These are phyloP conservation scores for Zaprionus obscuricornis DNA, from an alignment of 2,888 invertebrate species.

Conservation along the genomic window DNA sequence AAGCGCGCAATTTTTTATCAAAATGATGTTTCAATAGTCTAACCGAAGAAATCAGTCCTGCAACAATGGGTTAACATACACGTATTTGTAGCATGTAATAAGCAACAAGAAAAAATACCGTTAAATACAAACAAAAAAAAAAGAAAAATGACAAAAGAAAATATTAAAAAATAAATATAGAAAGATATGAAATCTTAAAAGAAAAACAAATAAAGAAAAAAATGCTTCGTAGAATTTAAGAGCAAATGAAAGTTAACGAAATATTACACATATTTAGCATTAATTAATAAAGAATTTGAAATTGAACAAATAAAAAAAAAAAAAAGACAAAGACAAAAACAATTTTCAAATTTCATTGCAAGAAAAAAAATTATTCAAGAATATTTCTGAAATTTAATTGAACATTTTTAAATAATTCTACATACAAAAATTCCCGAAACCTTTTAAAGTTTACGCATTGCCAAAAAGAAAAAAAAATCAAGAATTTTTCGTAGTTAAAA, in stretches of 20 bases:
- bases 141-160: conserved; percentile 26
- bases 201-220: background rate
- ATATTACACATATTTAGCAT: conserved; percentile 66
- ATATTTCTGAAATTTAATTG: no score
- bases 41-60: conserved; percentile 66
- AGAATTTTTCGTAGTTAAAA: conserved; percentile 17
- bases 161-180: conserved; percentile 23
- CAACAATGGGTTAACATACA: conserved; percentile 76
- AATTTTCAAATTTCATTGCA: conserved; percentile 1
- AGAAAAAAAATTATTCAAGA: background rate
- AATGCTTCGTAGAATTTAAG: conserved; percentile 70
- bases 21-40: conserved; percentile 34
- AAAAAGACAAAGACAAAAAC: background rate
- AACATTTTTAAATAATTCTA: no score
- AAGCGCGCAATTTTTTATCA: conserved; percentile 52
- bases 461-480: background rate
- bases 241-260: conserved; percentile 76
- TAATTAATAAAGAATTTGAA: conserved; percentile 24
- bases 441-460: no score
- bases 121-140: conserved; percentile 19
- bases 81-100: conserved; percentile 66
- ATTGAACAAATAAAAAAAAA: conserved; percentile 3
- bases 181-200: conserved; percentile 33
- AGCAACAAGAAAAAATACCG: conserved; percentile 10
- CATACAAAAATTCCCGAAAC: no score